Conservation (phyloP, 2,113 vertebrate genomes). For the Brachirus orientalis region DNA sequence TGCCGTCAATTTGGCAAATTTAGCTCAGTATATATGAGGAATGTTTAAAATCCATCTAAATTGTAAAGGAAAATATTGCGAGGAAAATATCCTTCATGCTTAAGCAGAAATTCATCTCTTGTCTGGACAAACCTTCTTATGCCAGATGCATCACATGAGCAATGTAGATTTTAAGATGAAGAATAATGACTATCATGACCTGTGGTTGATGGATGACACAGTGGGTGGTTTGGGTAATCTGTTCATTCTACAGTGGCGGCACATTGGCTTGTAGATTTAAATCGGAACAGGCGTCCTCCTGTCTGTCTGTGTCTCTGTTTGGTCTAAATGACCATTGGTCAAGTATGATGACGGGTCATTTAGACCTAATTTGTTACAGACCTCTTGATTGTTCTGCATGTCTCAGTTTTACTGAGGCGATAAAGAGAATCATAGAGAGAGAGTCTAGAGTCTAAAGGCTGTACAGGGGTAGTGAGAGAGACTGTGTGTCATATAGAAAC, state of each 20-base stretch:
- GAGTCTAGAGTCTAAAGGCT: conserved; percentile 6
- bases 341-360: conserved; percentile 82
- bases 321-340: conserved; percentile 64
- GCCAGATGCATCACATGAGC: not conserved
- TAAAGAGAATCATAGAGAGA: conserved; percentile 25
- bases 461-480: conserved; percentile 62
- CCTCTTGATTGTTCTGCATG: conserved; percentile 83
- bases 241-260: conserved; percentile 33
- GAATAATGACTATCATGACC: conserved; percentile 14
- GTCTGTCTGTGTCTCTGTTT: conserved; percentile 60
- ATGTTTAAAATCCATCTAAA: not conserved
- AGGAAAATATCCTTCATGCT: not conserved
- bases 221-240: conserved; percentile 53
- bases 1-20: no score
- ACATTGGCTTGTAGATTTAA: conserved; percentile 41
- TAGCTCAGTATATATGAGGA: not conserved
- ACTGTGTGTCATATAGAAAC: conserved; percentile 73
- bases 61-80: not conserved
- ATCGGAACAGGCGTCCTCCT: conserved; percentile 50
- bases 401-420: conserved; percentile 80
- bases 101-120: not conserved
- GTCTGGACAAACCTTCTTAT: not conserved
- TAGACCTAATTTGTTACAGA: conserved; percentile 82
- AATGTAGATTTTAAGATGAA: conserved; percentile 6
- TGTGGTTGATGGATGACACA: conserved; percentile 27